phyloP scores from a whole-genome alignment of 2,888 invertebrate species.

The Drosophila borealis region DNA sequence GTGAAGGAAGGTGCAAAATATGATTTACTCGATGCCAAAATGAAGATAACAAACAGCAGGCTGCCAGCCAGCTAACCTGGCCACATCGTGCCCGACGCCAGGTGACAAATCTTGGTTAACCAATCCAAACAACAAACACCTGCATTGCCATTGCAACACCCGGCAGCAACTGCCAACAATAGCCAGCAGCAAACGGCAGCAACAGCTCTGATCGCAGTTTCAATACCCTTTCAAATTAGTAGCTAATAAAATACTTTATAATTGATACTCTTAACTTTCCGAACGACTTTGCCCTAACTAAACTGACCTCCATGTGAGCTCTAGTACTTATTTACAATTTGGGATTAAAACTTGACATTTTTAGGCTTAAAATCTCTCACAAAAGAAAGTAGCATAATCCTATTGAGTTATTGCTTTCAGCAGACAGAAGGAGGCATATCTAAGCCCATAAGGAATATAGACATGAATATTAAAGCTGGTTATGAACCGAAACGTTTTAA shows the following conservation, averaged over 20 bases:
- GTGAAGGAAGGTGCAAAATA: constrained; percentile 77
- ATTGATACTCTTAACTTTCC: too few relatives aligned
- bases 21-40: constrained; percentile 76
- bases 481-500: too few relatives aligned
- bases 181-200: background rate
- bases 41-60: constrained; percentile 70
- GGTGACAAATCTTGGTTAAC: constrained; percentile 76
- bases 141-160: constrained; percentile 64
- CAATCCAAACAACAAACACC: constrained; percentile 66
- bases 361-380: too few relatives aligned
- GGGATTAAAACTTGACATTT: too few relatives aligned
- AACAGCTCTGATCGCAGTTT: constrained; percentile 1
- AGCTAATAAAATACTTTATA: too few relatives aligned
- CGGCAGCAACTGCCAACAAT: constrained; percentile 23
- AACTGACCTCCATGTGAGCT: background rate
- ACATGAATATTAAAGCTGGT: too few relatives aligned
- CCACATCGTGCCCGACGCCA: constrained; percentile 38
- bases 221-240: background rate
- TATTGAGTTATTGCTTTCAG: too few relatives aligned
- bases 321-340: too few relatives aligned
- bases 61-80: constrained; percentile 16
- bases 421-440: too few relatives aligned
- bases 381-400: too few relatives aligned
- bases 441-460: too few relatives aligned
- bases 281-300: background rate